Base-by-base conservation (phyloP, 2,113 vertebrate species). In the Lophotis ruficrista region DNA sequence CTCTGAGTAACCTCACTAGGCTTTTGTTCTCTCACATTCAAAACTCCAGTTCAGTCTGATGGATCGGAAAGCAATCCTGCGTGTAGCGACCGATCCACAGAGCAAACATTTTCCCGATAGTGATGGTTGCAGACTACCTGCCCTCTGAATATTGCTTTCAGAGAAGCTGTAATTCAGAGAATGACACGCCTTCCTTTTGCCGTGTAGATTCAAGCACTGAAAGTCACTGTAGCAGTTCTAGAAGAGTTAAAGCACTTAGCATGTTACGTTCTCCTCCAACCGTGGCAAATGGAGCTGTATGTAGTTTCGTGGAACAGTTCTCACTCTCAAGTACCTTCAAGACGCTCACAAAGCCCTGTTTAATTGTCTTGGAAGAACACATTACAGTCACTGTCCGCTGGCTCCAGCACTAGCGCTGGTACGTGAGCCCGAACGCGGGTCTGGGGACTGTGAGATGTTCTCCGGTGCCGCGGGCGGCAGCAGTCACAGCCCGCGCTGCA, bases 381-480 rank as follows among this genome's bases (percentile, higher is more conserved):
- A 7, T 9, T 12, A 4, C 57, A 6, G 64, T 8, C 17, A 1
- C 64, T 2, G 15, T 15, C 30, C 7, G 31, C 5, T 0, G 41
- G 0, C 38, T 7, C 33, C 71, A 9, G 31, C 54, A 3, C 25
- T 10, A 25, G 10, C 4, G 16, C 38, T 19, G 1, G 4, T 7
- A 17, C 6, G 4, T 0, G 48, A 13, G 4, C 24, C 6, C 10
- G 10, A 10, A 3, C 16, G 14, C 21, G 2, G 14, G 19, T 37
- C 2, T 3, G 41, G 22, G 43, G 25, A 3, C 16, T 50, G 13
- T 15, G 38, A 31, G 22, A 9, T 6, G 14, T 17, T 31, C 5
- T 19, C 12, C 41, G 41, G 41, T 43, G 41, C 41, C 41, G 41
- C 41, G 41, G 41, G 41, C 41, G 41, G 41, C 14, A 15, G 41